Evolutionary conservation across 2,888 invertebrate genomes (phyloP), one percentile per base, ranked within the genome.

Genomic region (Pyrgus malvae): DNA sequence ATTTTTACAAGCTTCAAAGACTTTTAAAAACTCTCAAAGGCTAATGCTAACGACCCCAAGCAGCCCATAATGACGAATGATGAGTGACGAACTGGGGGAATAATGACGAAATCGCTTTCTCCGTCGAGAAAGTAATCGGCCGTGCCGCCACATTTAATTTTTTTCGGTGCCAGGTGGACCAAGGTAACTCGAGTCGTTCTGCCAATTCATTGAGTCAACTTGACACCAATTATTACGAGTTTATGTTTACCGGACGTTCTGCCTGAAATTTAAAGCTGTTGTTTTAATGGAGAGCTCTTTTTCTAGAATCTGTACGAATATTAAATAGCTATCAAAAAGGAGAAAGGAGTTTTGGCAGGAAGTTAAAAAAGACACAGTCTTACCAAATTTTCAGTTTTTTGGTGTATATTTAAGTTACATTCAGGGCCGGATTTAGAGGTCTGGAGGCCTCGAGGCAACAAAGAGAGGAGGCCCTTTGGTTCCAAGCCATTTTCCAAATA

Each of bases 81-180:
- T 38, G 48, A 48, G 29, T 41, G 49, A 49, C 40, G 49, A 35
- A 27, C 2, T 42, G 27, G 41, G 35, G 42, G 35, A 33, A 42
- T 55, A 61, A 57, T 31, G 57, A 65, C 62, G 50, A 50, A 50
- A 60, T 62, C 61, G 65, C 72, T 73, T 72, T 69, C 72, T 63
- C 67, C 62, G 54, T 48, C 62, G 71, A 60, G 74, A 74, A 74
- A 74, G 74, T 72, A 70, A 72, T 71, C 69, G 63, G 49, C 58
- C 64, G 60, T 62, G 35, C 25, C 23, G 42, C 54, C 31, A 31
- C 23, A 45, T 16, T 38, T 46, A 23, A 12, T 54, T 38, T 54
- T 48, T 54, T 45, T 46, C 17, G 29, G 21, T 27, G 19, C 4
- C 33, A 33, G 17, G 11, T 31, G 17, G n/a, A 19, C n/a, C 35